phyloP scores from a whole-genome alignment of 2,888 invertebrate species.

The Bembecia ichneumoniformis region DNA sequence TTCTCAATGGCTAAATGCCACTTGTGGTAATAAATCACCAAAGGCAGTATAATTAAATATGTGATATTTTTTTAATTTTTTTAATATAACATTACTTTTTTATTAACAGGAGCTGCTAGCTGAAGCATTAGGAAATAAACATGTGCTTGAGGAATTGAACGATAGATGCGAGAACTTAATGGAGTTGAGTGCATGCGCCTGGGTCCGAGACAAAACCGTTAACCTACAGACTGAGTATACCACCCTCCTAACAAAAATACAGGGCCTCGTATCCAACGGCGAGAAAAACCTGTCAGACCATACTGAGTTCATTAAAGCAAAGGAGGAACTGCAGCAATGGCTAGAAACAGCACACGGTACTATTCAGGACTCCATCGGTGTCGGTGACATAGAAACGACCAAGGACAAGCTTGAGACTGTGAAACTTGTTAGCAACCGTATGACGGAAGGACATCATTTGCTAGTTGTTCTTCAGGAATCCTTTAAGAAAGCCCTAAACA shows the following conservation, averaged over 20 bases:
- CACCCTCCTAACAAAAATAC: constrained; percentile 81
- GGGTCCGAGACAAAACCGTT: constrained; percentile 89
- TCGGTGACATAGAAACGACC: constrained; percentile 82
- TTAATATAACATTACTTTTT: neutral
- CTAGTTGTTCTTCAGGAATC: constrained; percentile 87
- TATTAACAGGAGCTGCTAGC: constrained; percentile 75
- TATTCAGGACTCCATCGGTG: constrained; percentile 85
- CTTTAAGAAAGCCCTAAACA: constrained; percentile 86
- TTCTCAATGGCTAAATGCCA: no score
- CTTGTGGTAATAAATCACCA: no score
- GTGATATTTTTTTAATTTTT: no score
- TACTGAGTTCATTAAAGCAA: constrained; percentile 90
- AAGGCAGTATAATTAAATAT: no score
- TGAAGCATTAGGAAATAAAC: constrained; percentile 83
- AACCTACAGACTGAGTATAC: constrained; percentile 88
- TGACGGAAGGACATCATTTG: constrained; percentile 89
- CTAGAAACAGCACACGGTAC: constrained; percentile 84
- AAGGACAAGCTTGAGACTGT: constrained; percentile 86
- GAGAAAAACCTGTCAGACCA: constrained; percentile 93
- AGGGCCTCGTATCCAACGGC: constrained; percentile 86
- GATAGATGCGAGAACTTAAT: constrained; percentile 89
- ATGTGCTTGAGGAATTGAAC: constrained; percentile 85
- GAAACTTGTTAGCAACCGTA: constrained; percentile 79
- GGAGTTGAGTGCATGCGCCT: constrained; percentile 87
- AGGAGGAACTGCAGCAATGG: constrained; percentile 88